phyloP scores from a whole-genome alignment of 2,888 invertebrate species.

The Dinocampus coccinellae region DNA sequence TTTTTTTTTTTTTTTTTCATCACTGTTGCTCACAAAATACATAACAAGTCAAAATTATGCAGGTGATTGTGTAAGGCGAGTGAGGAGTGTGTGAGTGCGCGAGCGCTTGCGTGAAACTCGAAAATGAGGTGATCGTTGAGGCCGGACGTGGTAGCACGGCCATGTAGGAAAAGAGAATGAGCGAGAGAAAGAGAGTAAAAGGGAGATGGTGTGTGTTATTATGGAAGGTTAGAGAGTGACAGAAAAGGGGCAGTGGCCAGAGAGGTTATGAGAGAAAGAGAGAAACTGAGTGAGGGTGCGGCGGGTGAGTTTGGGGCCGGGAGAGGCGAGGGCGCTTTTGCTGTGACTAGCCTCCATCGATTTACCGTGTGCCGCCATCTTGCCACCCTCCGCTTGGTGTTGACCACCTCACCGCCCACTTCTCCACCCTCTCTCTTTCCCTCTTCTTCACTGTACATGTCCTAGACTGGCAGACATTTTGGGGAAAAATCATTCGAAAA shows the following conservation, averaged over 20 bases:
- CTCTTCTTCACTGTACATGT: conserved; percentile 46
- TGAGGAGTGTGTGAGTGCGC: conserved; percentile 45
- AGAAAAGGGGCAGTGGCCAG: conserved; percentile 47
- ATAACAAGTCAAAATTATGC: conserved; percentile 47
- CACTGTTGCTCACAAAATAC: conserved; percentile 6
- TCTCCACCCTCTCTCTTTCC: conserved; percentile 35
- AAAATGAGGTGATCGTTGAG: conserved; percentile 64
- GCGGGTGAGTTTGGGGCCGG: conserved; percentile 53
- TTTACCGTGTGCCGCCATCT: conserved; percentile 70
- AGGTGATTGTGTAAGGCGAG: conserved; percentile 42
- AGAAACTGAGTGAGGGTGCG: conserved; percentile 43
- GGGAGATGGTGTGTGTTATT: conserved; percentile 11
- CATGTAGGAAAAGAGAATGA: conserved; percentile 16
- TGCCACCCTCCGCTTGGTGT: conserved; percentile 68
- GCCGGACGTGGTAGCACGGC: conserved; percentile 40
- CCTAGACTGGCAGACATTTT: conserved; percentile 65
- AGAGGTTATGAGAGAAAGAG: not conserved
- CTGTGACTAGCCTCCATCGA: conserved; percentile 70
- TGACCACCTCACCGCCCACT: conserved; percentile 61
- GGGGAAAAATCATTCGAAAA: conserved; percentile 66
- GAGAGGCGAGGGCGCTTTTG: conserved; percentile 66
- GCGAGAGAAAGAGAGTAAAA: conserved; percentile 18
- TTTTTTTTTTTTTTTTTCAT: conserved; percentile 17
- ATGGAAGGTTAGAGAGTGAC: conserved; percentile 37
- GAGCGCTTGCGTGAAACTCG: conserved; percentile 67